Evolutionary conservation across 37 sponge, comb jelly and placozoan genomes (phyloP).

Genomic region (Beroe forskalii): DNA sequence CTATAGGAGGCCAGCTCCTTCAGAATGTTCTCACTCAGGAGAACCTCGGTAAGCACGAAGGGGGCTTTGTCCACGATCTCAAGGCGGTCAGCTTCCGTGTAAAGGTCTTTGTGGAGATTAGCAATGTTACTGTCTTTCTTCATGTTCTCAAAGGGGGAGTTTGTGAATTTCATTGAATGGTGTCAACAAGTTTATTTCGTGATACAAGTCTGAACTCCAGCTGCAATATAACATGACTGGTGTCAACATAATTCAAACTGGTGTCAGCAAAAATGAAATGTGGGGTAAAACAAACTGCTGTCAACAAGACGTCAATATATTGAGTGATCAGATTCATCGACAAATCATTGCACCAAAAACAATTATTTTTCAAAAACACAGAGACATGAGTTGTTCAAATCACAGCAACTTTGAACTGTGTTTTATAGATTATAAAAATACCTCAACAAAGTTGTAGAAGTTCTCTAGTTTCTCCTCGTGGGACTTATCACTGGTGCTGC

Average conservation of each 20-base stretch:
- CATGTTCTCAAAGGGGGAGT: conserved; percentile 64
- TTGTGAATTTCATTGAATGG: background rate
- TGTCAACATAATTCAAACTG: too few relatives aligned
- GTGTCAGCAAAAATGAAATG: too few relatives aligned
- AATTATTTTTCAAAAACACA: too few relatives aligned
- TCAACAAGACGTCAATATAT: too few relatives aligned
- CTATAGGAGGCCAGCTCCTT: conserved; percentile 83
- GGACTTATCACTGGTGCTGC: conserved; percentile 44
- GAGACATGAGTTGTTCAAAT: too few relatives aligned
- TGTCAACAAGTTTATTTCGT: background rate
- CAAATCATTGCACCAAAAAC: too few relatives aligned
- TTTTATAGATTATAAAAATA: too few relatives aligned
- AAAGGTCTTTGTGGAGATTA: conserved; percentile 69
- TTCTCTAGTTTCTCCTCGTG: conserved; percentile 76
- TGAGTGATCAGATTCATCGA: too few relatives aligned
- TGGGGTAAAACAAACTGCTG: too few relatives aligned
- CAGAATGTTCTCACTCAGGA: conserved; percentile 78
- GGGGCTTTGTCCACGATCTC: conserved; percentile 94
- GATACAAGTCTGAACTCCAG: background rate
- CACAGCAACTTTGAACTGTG: too few relatives aligned
- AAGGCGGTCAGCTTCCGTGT: conserved; percentile 88
- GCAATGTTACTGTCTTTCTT: conserved; percentile 72
- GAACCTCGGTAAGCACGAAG: conserved; percentile 87
- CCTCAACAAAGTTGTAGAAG: conserved; percentile 88
- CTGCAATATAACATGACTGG: too few relatives aligned